Evolutionary conservation across 2,113 vertebrate species (phyloP).

Genomic region (Pachypanchax playfairii): DNA sequence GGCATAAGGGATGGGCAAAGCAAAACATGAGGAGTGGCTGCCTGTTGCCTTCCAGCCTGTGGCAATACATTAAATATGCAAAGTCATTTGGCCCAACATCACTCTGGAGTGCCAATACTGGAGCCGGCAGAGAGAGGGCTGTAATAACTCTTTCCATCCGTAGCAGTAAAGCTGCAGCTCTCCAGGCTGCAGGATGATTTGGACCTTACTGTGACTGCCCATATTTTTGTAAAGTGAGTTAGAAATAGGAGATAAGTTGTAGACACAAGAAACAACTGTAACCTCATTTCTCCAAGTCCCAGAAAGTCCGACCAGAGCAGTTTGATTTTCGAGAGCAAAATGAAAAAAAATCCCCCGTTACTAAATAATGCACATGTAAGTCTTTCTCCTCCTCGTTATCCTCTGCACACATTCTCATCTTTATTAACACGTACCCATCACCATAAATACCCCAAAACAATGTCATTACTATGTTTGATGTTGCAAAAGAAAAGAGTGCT

Average conservation of each 20-base stretch:
- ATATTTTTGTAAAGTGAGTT: constrained; percentile 33
- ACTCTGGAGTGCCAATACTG: constrained; percentile 62
- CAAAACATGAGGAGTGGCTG: constrained; percentile 50
- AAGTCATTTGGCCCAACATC: constrained; percentile 70
- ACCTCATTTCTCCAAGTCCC: constrained; percentile 2
- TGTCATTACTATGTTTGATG: constrained; percentile 38
- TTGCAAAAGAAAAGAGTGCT: constrained; percentile 2
- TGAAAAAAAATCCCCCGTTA: constrained; percentile 23
- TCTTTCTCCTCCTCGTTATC: constrained; percentile 55
- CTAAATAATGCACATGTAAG: constrained; percentile 56
- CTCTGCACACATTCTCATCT: constrained; percentile 27
- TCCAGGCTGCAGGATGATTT: constrained; percentile 43
- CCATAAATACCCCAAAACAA: constrained; percentile 27
- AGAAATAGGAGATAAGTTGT: constrained; percentile 41
- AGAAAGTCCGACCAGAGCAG: constrained; percentile 11
- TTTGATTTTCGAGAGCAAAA: too few relatives aligned
- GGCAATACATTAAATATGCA: constrained; percentile 74
- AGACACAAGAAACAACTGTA: constrained; percentile 9
- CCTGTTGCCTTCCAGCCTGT: constrained; percentile 65
- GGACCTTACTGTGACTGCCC: constrained; percentile 41
- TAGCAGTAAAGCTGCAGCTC: constrained; percentile 50
- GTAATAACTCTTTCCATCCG: constrained; percentile 51
- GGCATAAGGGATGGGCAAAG: constrained; percentile 34
- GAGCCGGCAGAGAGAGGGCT: constrained; percentile 42
- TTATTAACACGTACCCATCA: constrained; percentile 55